These are phyloP conservation scores for Chionomys nivalis DNA, from an alignment of 2,113 vertebrate genomes.

Conservation along the genomic window DNA sequence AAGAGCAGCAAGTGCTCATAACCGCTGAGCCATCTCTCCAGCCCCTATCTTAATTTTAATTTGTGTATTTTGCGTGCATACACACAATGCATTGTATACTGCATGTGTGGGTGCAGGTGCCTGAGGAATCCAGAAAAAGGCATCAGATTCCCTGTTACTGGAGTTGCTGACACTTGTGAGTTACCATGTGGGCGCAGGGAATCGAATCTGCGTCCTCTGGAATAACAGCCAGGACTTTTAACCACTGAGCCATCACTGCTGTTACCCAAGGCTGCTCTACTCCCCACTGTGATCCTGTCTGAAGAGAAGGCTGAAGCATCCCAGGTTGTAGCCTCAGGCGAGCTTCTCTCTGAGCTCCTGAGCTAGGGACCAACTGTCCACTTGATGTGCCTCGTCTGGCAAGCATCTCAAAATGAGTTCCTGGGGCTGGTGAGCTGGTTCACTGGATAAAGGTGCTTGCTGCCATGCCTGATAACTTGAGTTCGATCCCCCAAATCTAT, in stretches of 20 bases:
- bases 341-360: background rate
- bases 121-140: background rate
- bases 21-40: background rate
- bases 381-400: background rate
- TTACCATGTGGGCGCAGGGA: background rate
- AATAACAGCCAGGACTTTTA: background rate
- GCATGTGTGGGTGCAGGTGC: background rate
- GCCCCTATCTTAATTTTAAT: background rate
- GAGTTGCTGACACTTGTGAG: background rate
- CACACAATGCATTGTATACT: too few relatives aligned
- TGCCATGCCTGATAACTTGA: background rate
- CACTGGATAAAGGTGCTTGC: background rate
- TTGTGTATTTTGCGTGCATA: background rate
- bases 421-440: background rate
- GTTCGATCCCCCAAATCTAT: background rate
- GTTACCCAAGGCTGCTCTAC: background rate
- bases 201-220: background rate
- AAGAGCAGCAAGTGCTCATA: background rate
- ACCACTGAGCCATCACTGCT: background rate
- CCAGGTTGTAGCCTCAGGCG: background rate
- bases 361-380: background rate
- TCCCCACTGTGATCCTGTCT: background rate
- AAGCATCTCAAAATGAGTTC: background rate
- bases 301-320: background rate
- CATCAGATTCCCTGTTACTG: background rate